Evolutionary conservation across 2,113 vertebrate genomes (phyloP), one percentile per base, ranked within the genome.

Genomic region (Dasypus novemcinctus): DNA sequence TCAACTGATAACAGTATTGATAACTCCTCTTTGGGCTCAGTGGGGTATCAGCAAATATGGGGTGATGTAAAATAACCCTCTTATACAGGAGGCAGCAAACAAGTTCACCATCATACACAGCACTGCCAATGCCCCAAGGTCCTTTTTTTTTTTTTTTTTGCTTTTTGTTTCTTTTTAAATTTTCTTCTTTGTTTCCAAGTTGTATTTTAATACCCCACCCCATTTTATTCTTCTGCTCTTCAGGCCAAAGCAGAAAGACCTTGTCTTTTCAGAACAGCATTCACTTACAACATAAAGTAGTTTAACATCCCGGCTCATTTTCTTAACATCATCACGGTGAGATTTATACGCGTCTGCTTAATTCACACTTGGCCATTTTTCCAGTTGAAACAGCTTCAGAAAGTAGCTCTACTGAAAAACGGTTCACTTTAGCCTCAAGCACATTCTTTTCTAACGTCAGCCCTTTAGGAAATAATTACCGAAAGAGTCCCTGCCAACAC

Each of bases 391-490:
- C 4, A 5, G 63, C 78, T 91, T 81, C 13, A 12, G 38, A 92
- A 31, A 95, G 8, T 7, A 14, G n/a, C 7, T 29, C 49, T 81
- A 75, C 74, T 64, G 66, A 84, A 88, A 95, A 90, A 63, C 1
- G 17, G 0, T n/a, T 66, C 64, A 15, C 59, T 91, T 71, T 17
- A 10, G 12, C 41, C 41, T 36, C 54, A 7, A 1, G 25, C 46
- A 54, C 75, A 57, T 82, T 78, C 57, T 74, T 90, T 69, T 68
- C 87, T 68, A 33, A 31, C 46, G 38, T 61, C 46, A 83, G 10
- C 63, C 43, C 84, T 68, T 36, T 74, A 75, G 76, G 91, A 93
- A 95, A 86, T n/a, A 36, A 90, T 94, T n/a, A 72, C 14, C 13
- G 27, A 38, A 12, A 61, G 20, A 21, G 25, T 17, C 52, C 52